A percentile compares a stretch with the other conserved stretches of the same genome.
Evolutionary conservation across 2,888 invertebrate species (phyloP).

Genomic region (Diadegma fenestrale): DNA sequence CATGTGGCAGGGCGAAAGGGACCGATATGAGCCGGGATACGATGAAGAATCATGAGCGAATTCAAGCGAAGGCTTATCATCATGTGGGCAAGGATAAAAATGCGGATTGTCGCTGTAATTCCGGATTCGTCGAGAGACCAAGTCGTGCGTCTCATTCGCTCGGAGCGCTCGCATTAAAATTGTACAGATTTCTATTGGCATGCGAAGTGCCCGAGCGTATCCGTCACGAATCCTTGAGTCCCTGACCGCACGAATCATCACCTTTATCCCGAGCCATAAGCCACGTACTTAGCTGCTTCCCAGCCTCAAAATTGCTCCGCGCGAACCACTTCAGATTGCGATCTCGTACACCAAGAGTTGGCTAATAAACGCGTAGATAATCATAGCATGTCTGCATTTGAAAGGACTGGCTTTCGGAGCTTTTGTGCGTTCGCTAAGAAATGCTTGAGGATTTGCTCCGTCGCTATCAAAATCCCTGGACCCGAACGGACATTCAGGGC

Average conservation of each 20-base stretch:
- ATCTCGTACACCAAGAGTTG: not conserved
- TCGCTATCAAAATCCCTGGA: not conserved
- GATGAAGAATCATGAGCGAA: too few relatives aligned
- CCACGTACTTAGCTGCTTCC: constrained; percentile 23
- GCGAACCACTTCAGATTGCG: constrained; percentile 3
- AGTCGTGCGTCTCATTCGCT: not conserved
- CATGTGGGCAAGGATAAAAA: not conserved
- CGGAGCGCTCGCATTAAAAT: constrained; percentile 11
- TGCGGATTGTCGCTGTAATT: not conserved
- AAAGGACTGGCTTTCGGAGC: constrained; percentile 11
- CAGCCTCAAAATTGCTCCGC: constrained; percentile 3
- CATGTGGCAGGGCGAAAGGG: too few relatives aligned
- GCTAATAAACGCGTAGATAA: constrained; percentile 42
- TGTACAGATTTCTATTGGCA: constrained; percentile 29
- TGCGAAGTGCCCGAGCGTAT: constrained; percentile 35
- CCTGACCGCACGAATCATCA: constrained; percentile 48
- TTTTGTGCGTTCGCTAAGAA: not conserved
- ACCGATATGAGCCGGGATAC: too few relatives aligned
- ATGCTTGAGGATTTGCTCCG: not conserved
- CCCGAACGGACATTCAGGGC: not conserved
- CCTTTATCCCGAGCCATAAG: constrained; percentile 30
- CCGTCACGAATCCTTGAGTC: constrained; percentile 34
- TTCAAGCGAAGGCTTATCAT: too few relatives aligned
- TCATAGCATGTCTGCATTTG: constrained; percentile 27
- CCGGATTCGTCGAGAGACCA: not conserved